Evolutionary conservation across 2,888 invertebrate species (phyloP), one percentile per base, ranked within the genome.

Genomic region (Calliopum simillimum): DNA sequence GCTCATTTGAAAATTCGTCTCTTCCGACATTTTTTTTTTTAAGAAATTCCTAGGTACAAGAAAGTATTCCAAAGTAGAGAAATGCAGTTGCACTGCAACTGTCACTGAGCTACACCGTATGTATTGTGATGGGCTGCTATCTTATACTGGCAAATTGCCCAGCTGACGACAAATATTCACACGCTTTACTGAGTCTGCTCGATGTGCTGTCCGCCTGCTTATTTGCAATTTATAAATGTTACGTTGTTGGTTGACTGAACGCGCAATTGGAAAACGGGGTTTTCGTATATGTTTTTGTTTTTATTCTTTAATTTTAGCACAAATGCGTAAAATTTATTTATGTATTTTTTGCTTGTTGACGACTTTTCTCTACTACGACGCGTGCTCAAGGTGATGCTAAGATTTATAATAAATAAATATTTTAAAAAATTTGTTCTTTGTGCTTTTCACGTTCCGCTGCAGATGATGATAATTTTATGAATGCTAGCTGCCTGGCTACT

Each of bases 1-100:
- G 68, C 72, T 75, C 68, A 77, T 72, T 71, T 44, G 72, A 21
- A 70, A 72, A 75, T 73, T 73, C 70, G 53, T 73, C 69, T 77
- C 74, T 66, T 76, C 74, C 70, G 76, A 77, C 76, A 77, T 77
- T 66, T 13, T 19, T 66, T 13, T 19, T 61, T 44, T 6, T 4
- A 53, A 53, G 8, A 59, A 33, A 33, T 33, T 33, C n/a, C 33
- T 33, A 8, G 8, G 33, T 33, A 33, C 33, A 33, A 33, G 33
- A 8, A 33, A 33, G 41, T 11, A 13, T 25, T 56, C 47, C 12
- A 23, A 58, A 58, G 66, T 66, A 33, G 19, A 53, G 21, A 21
- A 19, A 56, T 6, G 5, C 8, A 33, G 33, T 33, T 33, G 23
- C 14, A 41, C 41, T 64, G 64, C 51, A 49, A 49, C 43, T 64